These are phyloP conservation scores for Enteromius viviparus DNA, from an alignment of 2,797 vertebrate species.

Conservation along the genomic window DNA sequence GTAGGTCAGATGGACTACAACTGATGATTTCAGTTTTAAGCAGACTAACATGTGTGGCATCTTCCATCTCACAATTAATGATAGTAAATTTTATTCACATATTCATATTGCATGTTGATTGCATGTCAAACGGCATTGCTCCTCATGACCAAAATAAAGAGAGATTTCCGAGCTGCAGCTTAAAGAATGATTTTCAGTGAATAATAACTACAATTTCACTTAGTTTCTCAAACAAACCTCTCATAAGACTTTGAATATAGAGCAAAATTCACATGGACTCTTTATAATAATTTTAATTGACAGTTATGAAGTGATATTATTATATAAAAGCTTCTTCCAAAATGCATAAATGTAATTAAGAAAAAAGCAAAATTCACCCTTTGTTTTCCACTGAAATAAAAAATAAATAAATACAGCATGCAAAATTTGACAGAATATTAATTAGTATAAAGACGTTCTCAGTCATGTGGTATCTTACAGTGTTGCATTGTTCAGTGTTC, in stretches of 20 bases:
- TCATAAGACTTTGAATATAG: neutral
- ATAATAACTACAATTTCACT: neutral
- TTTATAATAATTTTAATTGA: neutral
- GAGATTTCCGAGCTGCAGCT: neutral
- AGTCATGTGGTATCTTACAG: neutral
- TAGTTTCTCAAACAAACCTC: neutral
- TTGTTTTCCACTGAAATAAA: neutral
- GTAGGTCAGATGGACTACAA: too few relatives aligned
- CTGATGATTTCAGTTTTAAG: neutral
- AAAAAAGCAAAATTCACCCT: neutral
- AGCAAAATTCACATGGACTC: neutral
- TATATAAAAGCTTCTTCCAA: neutral
- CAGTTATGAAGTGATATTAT: neutral
- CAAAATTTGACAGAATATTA: neutral
- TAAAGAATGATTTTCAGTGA: too few relatives aligned
- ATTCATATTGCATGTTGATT: neutral
- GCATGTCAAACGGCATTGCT: neutral
- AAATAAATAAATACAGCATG: neutral
- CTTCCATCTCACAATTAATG: neutral
- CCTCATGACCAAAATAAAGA: neutral
- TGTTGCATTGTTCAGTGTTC: neutral
- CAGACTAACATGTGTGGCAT: neutral
- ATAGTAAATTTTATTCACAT: neutral
- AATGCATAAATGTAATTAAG: neutral
- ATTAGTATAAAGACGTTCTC: neutral